Conservation (phyloP, 1,140 invertebrate genomes). For the Eupristina koningsbergeri region DNA sequence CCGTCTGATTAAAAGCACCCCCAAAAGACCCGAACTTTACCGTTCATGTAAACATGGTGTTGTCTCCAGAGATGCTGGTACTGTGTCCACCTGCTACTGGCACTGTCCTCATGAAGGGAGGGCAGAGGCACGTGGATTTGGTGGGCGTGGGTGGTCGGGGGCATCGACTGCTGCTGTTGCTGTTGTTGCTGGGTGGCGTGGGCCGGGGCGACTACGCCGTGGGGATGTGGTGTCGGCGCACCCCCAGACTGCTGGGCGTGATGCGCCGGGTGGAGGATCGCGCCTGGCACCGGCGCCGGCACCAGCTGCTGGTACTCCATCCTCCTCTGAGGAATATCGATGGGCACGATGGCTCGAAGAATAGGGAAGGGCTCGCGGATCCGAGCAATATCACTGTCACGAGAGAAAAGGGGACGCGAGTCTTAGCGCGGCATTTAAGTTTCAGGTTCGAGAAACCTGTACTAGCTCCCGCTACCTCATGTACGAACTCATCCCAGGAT, state of each 20-base stretch:
- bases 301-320: slow-evolving; percentile 73
- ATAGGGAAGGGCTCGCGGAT: not conserved
- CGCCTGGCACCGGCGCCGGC: slow-evolving; percentile 51
- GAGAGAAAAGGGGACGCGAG: not conserved
- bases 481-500: not conserved
- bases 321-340: not conserved
- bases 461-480: not conserved
- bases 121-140: slow-evolving; percentile 72
- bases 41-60: slow-evolving; percentile 75
- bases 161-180: slow-evolving; percentile 59
- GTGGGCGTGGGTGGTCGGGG: slow-evolving; percentile 71
- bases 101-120: slow-evolving; percentile 71
- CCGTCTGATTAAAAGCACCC: not conserved
- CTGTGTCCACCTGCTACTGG: slow-evolving; percentile 73
- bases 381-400: not conserved
- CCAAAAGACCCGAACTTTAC: slow-evolving; percentile 56
- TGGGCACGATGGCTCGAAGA: not conserved
- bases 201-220: slow-evolving; percentile 67
- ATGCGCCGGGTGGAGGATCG: slow-evolving; percentile 21
- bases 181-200: slow-evolving; percentile 62
- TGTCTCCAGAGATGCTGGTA: slow-evolving; percentile 75
- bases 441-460: not conserved
- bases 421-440: slow-evolving; percentile 4
- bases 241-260: slow-evolving; percentile 40
- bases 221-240: slow-evolving; percentile 63